Conservation (phyloP, 2,888 invertebrate genomes). For the Dryobotodes eremita region DNA sequence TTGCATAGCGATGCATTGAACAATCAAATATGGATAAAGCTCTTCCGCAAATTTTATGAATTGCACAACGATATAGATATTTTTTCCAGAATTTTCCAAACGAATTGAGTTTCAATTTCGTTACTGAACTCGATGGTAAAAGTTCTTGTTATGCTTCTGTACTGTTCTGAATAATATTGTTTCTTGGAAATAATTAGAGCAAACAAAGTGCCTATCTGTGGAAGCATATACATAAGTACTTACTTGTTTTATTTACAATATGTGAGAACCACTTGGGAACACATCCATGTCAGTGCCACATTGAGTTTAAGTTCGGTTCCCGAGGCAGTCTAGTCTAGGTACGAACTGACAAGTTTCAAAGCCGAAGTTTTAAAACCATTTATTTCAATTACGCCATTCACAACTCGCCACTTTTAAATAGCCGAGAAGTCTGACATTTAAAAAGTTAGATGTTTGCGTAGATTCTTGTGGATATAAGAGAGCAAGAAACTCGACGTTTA, state of each 20-base stretch:
- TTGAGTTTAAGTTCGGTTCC: neutral
- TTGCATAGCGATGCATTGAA: slow-evolving; percentile 33
- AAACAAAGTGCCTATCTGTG: neutral
- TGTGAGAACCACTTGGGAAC: neutral
- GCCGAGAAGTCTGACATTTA: neutral
- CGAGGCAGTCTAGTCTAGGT: neutral
- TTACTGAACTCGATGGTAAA: neutral
- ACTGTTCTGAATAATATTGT: slow-evolving; percentile 10
- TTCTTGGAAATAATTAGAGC: slow-evolving; percentile 6
- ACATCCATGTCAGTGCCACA: neutral
- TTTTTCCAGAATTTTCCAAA: slow-evolving; percentile 9
- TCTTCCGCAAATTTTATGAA: slow-evolving; percentile 38
- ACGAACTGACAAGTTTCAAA: slow-evolving; percentile 10
- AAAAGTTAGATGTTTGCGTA: slow-evolving; percentile 3
- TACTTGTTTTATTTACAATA: neutral
- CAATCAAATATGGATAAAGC: slow-evolving; percentile 46
- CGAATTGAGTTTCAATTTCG: slow-evolving; percentile 25
- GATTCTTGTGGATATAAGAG: neutral
- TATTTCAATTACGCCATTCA: slow-evolving; percentile 17
- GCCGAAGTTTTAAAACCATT: slow-evolving; percentile 7
- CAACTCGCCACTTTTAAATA: slow-evolving; percentile 10
- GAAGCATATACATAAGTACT: neutral
- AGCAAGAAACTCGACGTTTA: neutral
- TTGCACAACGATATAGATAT: slow-evolving; percentile 17
- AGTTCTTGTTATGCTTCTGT: slow-evolving; percentile 1